These are phyloP conservation scores for Blera fallax DNA, from an alignment of 2,888 invertebrate genomes.

Conservation along the genomic window DNA sequence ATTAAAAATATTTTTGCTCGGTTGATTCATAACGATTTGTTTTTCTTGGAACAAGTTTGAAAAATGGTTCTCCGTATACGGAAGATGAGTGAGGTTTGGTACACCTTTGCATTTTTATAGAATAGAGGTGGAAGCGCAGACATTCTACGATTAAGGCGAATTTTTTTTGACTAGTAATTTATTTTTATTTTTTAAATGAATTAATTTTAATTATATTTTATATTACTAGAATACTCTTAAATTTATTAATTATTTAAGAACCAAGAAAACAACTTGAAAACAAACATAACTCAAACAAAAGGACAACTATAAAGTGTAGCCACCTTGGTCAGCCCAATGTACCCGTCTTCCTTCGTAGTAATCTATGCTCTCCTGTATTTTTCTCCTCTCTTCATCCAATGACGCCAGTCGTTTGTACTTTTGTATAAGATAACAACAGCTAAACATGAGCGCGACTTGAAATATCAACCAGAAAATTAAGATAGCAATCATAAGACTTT, in stretches of 20 bases:
- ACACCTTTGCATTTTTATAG: too few relatives aligned
- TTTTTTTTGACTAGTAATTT: conserved; percentile 20
- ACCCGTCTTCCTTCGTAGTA: conserved; percentile 87
- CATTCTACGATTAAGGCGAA: too few relatives aligned
- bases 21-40: too few relatives aligned
- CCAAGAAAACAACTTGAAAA: conserved; percentile 6
- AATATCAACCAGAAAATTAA: conserved; percentile 85
- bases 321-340: conserved; percentile 86
- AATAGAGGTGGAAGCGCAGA: too few relatives aligned
- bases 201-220: neutral
- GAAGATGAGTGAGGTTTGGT: too few relatives aligned
- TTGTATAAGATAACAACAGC: conserved; percentile 83
- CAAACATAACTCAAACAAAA: neutral
- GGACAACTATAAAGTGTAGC: conserved; percentile 77
- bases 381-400: conserved; percentile 82
- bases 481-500: conserved; percentile 86
- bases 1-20: too few relatives aligned
- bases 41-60: too few relatives aligned
- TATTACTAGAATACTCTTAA: neutral
- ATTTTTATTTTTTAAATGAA: neutral
- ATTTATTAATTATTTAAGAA: conserved; percentile 20
- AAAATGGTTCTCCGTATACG: too few relatives aligned
- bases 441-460: conserved; percentile 83
- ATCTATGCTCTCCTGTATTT: conserved; percentile 85
- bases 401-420: conserved; percentile 83